Percentiles rank a stretch among this genome's conserved stretches.
phyloP scores from a whole-genome alignment of 2,888 invertebrate genomes.

The Drosophila monieri region DNA sequence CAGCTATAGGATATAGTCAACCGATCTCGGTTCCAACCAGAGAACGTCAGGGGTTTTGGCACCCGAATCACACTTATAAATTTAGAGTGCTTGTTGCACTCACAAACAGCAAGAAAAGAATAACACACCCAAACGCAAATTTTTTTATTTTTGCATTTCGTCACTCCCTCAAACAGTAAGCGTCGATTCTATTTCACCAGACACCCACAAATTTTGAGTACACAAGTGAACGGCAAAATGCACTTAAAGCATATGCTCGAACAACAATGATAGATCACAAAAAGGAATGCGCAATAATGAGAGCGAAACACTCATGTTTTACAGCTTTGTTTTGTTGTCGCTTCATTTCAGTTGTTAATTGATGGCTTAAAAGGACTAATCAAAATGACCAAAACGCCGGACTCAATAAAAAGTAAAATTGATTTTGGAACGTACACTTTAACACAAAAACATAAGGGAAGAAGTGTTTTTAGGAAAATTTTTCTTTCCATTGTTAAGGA shows the following conservation, averaged over 20 bases:
- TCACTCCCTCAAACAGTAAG: slow-evolving; percentile 27
- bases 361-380: slow-evolving; percentile 24
- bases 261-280: slow-evolving; percentile 23
- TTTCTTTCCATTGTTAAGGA: slow-evolving; percentile 19
- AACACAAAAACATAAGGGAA: slow-evolving; percentile 25
- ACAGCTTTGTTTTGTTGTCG: slow-evolving; percentile 2
- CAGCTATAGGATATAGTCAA: no score
- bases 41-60: slow-evolving; percentile 27
- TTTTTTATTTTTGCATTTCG: slow-evolving; percentile 33
- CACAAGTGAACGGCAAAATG: slow-evolving; percentile 3
- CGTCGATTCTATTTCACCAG: slow-evolving; percentile 1
- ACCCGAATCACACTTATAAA: slow-evolving; percentile 39
- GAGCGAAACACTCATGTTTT: slow-evolving; percentile 23
- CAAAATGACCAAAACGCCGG: slow-evolving; percentile 35
- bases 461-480: slow-evolving; percentile 31
- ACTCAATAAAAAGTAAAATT: slow-evolving; percentile 37
- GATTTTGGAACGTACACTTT: slow-evolving; percentile 34
- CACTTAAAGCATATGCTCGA: slow-evolving; percentile 8
- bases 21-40: slow-evolving; percentile 1
- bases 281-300: slow-evolving; percentile 25
- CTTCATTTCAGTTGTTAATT: slow-evolving; percentile 32
- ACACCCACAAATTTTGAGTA: slow-evolving; percentile 25
- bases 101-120: slow-evolving; percentile 23
- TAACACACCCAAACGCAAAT: slow-evolving; percentile 33
- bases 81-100: slow-evolving; percentile 29